Evolutionary conservation across 2,797 vertebrate species (phyloP).

Genomic region (Smutsia temminckii): DNA sequence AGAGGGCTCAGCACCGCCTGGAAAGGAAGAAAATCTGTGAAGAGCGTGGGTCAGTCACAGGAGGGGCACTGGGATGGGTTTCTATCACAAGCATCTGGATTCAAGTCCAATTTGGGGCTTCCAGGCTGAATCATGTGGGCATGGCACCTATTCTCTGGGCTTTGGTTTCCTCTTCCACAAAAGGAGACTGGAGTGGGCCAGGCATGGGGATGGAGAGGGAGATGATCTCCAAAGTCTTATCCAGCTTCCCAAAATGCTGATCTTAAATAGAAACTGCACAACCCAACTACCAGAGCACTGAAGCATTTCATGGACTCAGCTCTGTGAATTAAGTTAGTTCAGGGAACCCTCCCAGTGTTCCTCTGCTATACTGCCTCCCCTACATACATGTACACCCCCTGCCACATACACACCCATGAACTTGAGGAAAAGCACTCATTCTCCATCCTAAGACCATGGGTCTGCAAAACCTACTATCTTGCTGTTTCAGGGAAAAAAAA

Average conservation of each 20-base stretch:
- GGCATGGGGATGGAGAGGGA: not conserved
- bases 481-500: not conserved
- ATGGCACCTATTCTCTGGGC: not conserved
- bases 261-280: not conserved
- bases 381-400: not conserved
- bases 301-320: not conserved
- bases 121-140: fast-evolving
- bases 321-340: not conserved
- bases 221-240: not conserved
- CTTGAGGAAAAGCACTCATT: not conserved
- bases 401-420: not conserved
- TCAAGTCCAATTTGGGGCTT: not conserved
- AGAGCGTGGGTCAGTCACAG: not conserved
- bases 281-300: not conserved
- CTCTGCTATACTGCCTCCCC: not conserved
- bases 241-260: not conserved
- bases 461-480: not conserved
- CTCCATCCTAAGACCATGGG: not conserved
- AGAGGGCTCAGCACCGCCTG: constrained; percentile 97
- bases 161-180: not conserved
- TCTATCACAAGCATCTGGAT: not conserved
- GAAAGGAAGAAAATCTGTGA: constrained; percentile 63
- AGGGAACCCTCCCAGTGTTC: not conserved
- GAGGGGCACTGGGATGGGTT: not conserved
- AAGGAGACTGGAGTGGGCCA: not conserved